Base-by-base conservation (phyloP, 2,888 invertebrate species). In the Pollenia amentaria region DNA sequence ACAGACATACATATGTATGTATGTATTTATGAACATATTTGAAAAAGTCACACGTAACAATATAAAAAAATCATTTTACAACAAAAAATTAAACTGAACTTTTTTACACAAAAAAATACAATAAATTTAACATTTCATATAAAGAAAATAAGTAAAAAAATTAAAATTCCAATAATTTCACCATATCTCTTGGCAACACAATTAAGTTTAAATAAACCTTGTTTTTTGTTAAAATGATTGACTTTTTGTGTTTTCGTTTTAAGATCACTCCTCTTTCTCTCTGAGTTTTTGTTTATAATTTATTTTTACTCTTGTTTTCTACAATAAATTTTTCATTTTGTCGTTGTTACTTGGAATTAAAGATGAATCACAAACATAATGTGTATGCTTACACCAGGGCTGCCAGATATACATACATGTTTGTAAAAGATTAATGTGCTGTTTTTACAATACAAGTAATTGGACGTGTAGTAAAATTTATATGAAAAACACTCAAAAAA, bases 321-420 rank as follows among this genome's bases (percentile, higher is more conserved):
- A 42, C 46, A 14, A 65, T 60, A 60, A 21, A 18, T 65, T 44
- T 76, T 84, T 70, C 16, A 75, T 82, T 70, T 38, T 8, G n/a
- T 38, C 51, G 14, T 72, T 79, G 60, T 84, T 80, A 57, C 64
- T 80, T 64, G 76, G 84, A 80, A 80, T 85, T 57, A 46, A 80
- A 64, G 75, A 80, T 85, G 80, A 85, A 80, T 85, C 84, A 85
- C 75, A 57, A 67, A 62, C 38, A 53, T 29, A 14, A 38, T 14
- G 7, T 14, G 14, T 8, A 44, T 21, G 38, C 16, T 16, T 40
- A 29, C 1, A 14, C 42, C 29, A 29, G 29, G 29, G 14, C 42
- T 9, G 21, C 11, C 21, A 67, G 9, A n/a, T 8, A 9, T 16
- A 53, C 2, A n/a, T n/a, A 51, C n/a, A 21, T 55, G 11, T 12